These are phyloP conservation scores for Pachyrhynchus sulphureomaculatus DNA, from an alignment of 1,140 invertebrate species.

Conservation along the genomic window DNA sequence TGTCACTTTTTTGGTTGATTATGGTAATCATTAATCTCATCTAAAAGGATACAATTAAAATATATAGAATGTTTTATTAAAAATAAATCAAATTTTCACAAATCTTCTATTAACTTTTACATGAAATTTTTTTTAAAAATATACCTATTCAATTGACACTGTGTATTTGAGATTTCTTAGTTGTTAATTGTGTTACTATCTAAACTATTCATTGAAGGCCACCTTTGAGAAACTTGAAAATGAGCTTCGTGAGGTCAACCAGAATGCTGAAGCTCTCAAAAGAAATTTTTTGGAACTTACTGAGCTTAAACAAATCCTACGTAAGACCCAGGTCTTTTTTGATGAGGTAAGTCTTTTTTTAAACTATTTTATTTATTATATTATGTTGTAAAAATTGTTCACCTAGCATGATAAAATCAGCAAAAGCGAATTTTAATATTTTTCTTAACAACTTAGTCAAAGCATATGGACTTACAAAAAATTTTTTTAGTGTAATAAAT, in stretches of 20 bases:
- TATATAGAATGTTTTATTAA: no score
- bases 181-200: no score
- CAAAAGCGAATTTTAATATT: background rate
- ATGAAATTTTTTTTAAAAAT: no score
- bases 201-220: conserved; percentile 75
- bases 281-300: conserved; percentile 95
- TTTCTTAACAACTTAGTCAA: conserved; percentile 11
- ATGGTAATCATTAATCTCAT: no score
- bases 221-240: conserved; percentile 96
- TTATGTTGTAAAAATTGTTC: conserved; percentile 31
- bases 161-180: no score
- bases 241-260: conserved; percentile 94
- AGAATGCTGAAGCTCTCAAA: conserved; percentile 95
- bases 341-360: conserved; percentile 79
- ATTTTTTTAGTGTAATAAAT: no score
- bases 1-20: no score
- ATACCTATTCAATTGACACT: no score
- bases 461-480: background rate
- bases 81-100: no score
- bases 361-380: background rate
- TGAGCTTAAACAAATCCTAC: conserved; percentile 93
- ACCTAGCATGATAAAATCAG: conserved; percentile 44
- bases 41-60: no score
- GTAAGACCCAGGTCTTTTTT: conserved; percentile 97
- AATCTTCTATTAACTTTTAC: no score